phyloP scores from a whole-genome alignment of 2,797 vertebrate species.

The Neopelma chrysocephalum region DNA sequence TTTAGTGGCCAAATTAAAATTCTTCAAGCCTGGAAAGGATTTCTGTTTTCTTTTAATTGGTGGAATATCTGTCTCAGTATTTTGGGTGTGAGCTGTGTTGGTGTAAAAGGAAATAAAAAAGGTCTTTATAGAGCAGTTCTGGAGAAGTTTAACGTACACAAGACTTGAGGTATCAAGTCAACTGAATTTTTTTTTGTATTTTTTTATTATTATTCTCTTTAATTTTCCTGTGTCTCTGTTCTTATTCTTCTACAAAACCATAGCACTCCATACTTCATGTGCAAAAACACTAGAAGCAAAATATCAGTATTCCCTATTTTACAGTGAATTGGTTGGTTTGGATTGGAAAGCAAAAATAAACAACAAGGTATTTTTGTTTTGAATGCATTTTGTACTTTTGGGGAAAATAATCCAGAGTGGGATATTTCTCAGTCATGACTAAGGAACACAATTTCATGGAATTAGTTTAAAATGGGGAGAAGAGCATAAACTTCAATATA shows the following conservation, averaged over 20 bases:
- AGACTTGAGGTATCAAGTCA: neutral
- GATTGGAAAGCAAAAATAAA: neutral
- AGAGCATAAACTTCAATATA: neutral
- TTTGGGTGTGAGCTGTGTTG: neutral
- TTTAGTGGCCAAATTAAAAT: neutral
- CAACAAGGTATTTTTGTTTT: neutral
- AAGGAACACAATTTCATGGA: neutral
- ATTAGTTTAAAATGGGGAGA: neutral
- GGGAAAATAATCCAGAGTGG: neutral
- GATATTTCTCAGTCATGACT: neutral
- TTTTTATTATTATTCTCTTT: neutral
- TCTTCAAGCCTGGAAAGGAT: neutral
- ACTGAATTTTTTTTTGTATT: neutral
- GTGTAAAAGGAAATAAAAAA: neutral
- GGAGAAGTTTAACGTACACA: neutral
- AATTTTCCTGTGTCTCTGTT: neutral
- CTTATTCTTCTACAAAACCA: neutral
- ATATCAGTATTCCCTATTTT: neutral
- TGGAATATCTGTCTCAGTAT: neutral
- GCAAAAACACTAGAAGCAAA: neutral
- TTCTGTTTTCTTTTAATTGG: neutral
- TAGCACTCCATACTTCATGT: rapidly evolving
- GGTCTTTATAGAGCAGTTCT: neutral
- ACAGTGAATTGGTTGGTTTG: neutral
- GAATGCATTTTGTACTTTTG: neutral